Percentiles rank a stretch among this genome's conserved stretches.
phyloP scores from a whole-genome alignment of 2,113 vertebrate species.

The Nyctibius bracteatus region DNA sequence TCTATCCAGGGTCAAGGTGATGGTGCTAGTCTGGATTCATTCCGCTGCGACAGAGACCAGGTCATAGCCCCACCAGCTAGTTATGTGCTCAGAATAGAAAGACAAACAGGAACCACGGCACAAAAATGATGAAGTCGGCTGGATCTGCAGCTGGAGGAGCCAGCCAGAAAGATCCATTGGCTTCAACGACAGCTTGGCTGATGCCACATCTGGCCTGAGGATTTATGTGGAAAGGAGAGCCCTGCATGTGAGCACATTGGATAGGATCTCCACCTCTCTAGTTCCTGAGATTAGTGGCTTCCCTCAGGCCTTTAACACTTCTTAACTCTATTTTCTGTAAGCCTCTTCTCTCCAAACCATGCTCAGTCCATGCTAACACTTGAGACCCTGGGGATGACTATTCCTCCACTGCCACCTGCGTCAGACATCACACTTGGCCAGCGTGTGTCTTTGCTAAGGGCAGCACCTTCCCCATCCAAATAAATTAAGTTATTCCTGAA shows the following conservation, averaged over 20 bases:
- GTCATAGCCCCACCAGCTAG: background rate
- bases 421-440: background rate
- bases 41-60: background rate
- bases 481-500: background rate
- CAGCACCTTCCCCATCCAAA: background rate
- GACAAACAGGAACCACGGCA: background rate
- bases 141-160: background rate
- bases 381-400: background rate
- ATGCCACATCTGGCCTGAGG: background rate
- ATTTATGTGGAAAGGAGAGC: background rate
- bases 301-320: background rate
- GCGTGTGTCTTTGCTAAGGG: background rate
- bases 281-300: background rate
- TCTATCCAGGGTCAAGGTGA: background rate
- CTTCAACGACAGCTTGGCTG: background rate
- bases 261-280: background rate
- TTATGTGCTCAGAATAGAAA: background rate
- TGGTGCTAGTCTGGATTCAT: background rate
- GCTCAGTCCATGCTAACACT: background rate
- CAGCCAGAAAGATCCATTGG: background rate
- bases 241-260: background rate
- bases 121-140: background rate
- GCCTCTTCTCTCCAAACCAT: background rate
- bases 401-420: accelerated
- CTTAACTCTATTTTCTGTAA: background rate